Percentiles rank a stretch among this genome's conserved stretches.
Conservation (phyloP, 1,140 invertebrate species). For the Scylla paramamosain region DNA sequence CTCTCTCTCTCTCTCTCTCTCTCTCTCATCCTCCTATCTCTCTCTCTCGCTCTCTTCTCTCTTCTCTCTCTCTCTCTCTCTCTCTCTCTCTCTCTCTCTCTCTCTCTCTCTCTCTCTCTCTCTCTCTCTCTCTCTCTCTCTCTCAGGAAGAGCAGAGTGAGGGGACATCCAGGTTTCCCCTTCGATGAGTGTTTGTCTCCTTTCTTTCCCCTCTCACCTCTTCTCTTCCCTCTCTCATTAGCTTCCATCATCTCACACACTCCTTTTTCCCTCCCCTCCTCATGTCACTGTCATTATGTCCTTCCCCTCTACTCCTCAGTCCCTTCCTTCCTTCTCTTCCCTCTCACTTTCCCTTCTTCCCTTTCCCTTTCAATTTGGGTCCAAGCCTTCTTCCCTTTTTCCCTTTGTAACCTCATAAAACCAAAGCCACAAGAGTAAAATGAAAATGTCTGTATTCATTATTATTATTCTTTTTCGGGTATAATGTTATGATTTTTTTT, state of each 20-base stretch:
- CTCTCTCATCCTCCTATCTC: background rate
- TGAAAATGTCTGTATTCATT: too few species aligned
- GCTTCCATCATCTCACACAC: background rate
- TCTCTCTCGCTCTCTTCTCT: background rate
- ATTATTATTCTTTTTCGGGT: too few species aligned
- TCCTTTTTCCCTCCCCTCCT: background rate
- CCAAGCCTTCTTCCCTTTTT: background rate
- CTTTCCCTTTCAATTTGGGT: background rate
- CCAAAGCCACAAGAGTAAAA: too few species aligned
- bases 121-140: background rate
- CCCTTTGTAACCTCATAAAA: background rate
- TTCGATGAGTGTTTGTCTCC: too few species aligned
- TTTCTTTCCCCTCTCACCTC: background rate
- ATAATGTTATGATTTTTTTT: too few species aligned
- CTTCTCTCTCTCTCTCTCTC: background rate
- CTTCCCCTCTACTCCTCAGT: background rate
- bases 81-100: background rate
- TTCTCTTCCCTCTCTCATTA: background rate
- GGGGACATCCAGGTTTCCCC: too few species aligned
- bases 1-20: too few species aligned
- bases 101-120: conserved; percentile 38
- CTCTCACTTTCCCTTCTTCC: background rate
- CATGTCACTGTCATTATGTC: background rate
- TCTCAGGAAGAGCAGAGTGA: too few species aligned
- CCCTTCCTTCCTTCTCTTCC: background rate